These are phyloP conservation scores for Mactromeris polynyma DNA, from an alignment of 2,888 invertebrate species.

Conservation along the genomic window DNA sequence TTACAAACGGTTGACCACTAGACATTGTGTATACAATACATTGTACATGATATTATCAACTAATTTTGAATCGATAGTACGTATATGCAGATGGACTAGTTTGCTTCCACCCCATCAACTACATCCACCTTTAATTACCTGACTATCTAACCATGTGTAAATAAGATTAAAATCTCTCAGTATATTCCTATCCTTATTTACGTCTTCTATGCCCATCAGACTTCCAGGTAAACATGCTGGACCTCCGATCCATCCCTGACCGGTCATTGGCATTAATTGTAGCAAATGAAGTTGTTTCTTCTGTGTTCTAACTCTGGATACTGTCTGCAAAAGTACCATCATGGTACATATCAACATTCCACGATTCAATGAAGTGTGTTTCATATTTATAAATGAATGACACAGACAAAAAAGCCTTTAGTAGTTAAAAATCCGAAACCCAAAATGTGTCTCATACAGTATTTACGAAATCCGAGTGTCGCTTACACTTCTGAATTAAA, in stretches of 20 bases:
- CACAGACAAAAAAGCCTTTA: too few species aligned
- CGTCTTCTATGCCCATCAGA: not conserved
- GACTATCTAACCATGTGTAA: not conserved
- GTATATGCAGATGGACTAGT: too few species aligned
- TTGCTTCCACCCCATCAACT: too few species aligned
- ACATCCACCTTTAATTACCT: not conserved
- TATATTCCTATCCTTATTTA: not conserved
- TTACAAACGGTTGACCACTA: too few species aligned
- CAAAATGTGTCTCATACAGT: too few species aligned
- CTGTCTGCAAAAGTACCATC: not conserved
- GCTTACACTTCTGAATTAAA: too few species aligned
- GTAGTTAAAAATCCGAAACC: too few species aligned
- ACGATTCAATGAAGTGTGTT: not conserved
- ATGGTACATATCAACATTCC: not conserved
- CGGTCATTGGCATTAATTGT: not conserved
- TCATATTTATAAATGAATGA: too few species aligned
- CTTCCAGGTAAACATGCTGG: not conserved
- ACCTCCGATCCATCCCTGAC: not conserved
- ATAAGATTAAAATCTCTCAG: not conserved
- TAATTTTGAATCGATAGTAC: too few species aligned
- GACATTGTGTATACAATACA: too few species aligned
- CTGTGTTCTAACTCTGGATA: not conserved
- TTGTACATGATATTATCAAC: too few species aligned
- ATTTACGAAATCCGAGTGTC: too few species aligned
- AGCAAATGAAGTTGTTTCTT: not conserved